Base-by-base conservation (phyloP, 2,797 vertebrate genomes). In the Brachyalestes nurse region DNA sequence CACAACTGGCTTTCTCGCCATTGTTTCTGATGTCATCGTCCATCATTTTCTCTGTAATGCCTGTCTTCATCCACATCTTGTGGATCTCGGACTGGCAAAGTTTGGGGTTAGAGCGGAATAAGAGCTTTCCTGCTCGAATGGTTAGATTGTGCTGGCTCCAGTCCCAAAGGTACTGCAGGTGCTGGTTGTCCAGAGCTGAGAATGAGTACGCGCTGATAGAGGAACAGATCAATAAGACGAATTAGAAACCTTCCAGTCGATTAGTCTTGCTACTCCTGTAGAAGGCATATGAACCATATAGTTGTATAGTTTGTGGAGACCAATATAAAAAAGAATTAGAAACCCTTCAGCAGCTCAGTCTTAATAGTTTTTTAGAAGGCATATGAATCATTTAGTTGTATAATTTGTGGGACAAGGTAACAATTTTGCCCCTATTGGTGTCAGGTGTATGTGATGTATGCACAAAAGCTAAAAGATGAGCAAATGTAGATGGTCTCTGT, bases 141-240 rank as follows among this genome's bases (percentile, higher is more conserved):
- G 97, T 98, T 90, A 99, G 90, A 90, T 98, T 99, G 89, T 98
- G 98, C 80, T 96, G 96, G 86, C 88, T 95, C 97, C 97, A 99
- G 92, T 99, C 96, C 98, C 98, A 99, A 28, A 99, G 92, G 78
- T 95, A 94, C 91, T 99, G 97, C 78, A 99, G 90, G 89, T 99
- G 95, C 90, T 97, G 96, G 95, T 99, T 99, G 92, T 99, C 95
- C 61, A 98, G 91, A 64, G 96, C 97, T 0, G 96, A 97, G 93
- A 99, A 99, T 0, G 98, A 94, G 3, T 99, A 99, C 87, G 95
- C 94, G 86, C 98, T 99, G 84, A 28, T 23, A 34, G 14, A 76
- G 6, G 28, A 13, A 72, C 47, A 84, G 40, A 87, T 7, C 53
- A 58, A 13, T 7, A 12, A 79, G 42, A 60, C 25, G 76, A 19